These are phyloP conservation scores for Delia radicum DNA, from an alignment of 1,140 invertebrate species.

Conservation along the genomic window DNA sequence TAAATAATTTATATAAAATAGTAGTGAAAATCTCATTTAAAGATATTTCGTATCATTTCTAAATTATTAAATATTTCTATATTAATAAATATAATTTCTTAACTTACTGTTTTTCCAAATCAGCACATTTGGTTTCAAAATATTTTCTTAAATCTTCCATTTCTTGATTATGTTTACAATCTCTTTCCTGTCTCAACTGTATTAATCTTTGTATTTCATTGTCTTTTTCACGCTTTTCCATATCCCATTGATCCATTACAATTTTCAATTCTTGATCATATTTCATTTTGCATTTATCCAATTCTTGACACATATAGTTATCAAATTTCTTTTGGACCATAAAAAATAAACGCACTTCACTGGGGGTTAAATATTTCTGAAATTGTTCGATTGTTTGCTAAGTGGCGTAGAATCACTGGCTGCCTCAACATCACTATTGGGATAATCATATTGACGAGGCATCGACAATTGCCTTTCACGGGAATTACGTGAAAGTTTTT, in stretches of 20 bases:
- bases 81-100: no score
- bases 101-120: conserved; percentile 73
- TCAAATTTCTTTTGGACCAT: conserved; percentile 59
- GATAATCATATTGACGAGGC: conserved; percentile 25
- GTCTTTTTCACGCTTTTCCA: conserved; percentile 38
- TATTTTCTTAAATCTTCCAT: conserved; percentile 76
- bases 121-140: conserved; percentile 74
- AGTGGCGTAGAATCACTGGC: conserved; percentile 49
- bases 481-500: conserved; percentile 42
- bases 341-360: conserved; percentile 54
- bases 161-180: conserved; percentile 67
- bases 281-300: conserved; percentile 56
- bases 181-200: conserved; percentile 60
- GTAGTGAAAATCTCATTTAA: no score
- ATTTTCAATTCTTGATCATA: conserved; percentile 58
- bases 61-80: no score
- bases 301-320: conserved; percentile 58
- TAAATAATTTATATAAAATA: no score
- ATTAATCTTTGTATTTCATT: conserved; percentile 49
- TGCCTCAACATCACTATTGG: conserved; percentile 36
- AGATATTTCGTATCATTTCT: no score
- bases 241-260: conserved; percentile 52
- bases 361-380: conserved; percentile 52
- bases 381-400: conserved; percentile 55
- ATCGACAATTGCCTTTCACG: conserved; percentile 50